Evolutionary conservation across 2,113 vertebrate genomes (phyloP).

Genomic region (Heliornis fulica): DNA sequence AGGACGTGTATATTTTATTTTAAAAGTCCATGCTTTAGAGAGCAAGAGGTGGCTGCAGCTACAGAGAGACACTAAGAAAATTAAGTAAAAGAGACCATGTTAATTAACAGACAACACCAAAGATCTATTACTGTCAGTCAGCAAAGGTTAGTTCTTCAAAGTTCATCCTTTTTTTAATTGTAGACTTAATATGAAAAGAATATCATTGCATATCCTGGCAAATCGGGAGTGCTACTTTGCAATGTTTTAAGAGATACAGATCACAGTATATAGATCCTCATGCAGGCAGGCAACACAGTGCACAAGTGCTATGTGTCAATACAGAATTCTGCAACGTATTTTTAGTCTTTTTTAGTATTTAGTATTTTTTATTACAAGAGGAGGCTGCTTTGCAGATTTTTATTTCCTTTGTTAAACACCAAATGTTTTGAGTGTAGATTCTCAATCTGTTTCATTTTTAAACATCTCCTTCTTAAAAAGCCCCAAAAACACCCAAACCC

Average conservation of each 20-base stretch:
- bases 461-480: not conserved
- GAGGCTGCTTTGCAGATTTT: not conserved
- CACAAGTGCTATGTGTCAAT: accelerated
- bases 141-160: constrained; percentile 11
- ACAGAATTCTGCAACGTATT: not conserved
- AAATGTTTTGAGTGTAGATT: not conserved
- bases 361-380: not conserved
- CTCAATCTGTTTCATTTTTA: not conserved
- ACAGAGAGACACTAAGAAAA: not conserved
- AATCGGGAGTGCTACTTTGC: not conserved
- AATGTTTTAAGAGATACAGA: not conserved
- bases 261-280: not conserved
- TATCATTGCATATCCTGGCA: not conserved
- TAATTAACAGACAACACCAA: constrained; percentile 2
- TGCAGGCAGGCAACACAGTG: not conserved
- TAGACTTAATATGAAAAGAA: not conserved
- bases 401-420: not conserved
- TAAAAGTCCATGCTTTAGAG: not conserved
- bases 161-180: not conserved
- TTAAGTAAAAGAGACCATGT: not conserved
- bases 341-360: no score
- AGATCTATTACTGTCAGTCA: constrained; percentile 2
- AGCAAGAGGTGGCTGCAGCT: not conserved
- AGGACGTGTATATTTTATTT: not conserved
- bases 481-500: not conserved